phyloP scores from a whole-genome alignment of 2,113 vertebrate genomes.

The Cavia aperea region DNA sequence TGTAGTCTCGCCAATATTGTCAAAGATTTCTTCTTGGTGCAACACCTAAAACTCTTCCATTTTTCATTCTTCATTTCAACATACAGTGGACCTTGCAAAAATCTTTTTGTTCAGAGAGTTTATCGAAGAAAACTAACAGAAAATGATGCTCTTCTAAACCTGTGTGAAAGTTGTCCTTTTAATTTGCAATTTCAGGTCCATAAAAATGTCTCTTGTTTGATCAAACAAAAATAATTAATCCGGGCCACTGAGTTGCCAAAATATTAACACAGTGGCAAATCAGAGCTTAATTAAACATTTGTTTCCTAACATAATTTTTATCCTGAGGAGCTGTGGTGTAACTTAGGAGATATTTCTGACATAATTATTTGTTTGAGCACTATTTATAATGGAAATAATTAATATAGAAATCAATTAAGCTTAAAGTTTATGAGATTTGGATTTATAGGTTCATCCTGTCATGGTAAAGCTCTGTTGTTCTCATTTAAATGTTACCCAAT shows the following conservation, averaged over 20 bases:
- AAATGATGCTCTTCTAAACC: not conserved
- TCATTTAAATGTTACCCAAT: not conserved
- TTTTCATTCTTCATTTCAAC: not conserved
- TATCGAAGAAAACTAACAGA: not conserved
- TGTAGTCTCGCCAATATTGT: not conserved
- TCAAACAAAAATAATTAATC: not conserved
- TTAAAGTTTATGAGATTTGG: not conserved
- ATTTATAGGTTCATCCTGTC: not conserved
- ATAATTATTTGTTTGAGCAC: not conserved
- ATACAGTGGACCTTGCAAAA: not conserved
- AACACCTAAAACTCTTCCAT: not conserved
- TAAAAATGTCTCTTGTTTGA: not conserved
- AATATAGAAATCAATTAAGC: not conserved
- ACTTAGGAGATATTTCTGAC: not conserved
- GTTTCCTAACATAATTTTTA: not conserved
- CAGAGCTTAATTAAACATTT: not conserved
- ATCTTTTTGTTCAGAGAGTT: not conserved
- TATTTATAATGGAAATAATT: not conserved
- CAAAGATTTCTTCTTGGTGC: not conserved
- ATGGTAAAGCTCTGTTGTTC: not conserved
- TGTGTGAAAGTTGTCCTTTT: not conserved
- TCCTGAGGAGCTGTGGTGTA: not conserved
- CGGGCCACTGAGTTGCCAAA: not conserved
- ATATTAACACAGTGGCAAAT: not conserved
- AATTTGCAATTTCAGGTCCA: not conserved